A percentile compares a stretch with the other conserved stretches of the same genome.
These are phyloP conservation scores for Machimus rusticus DNA, from an alignment of 2,888 invertebrate species.

Conservation along the genomic window DNA sequence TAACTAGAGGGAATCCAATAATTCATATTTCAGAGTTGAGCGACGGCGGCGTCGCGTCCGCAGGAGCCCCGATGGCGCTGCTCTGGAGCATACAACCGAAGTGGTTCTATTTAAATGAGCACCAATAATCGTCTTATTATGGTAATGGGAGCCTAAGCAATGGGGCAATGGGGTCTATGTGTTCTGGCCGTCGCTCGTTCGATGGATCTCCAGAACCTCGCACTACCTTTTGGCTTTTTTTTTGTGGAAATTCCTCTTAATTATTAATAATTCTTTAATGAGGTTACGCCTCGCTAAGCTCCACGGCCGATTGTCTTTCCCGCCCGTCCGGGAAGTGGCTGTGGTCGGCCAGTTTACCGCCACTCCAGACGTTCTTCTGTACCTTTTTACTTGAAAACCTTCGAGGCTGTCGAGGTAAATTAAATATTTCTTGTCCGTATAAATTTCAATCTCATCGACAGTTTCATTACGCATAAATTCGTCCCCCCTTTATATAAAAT, in stretches of 20 bases:
- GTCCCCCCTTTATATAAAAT: not conserved
- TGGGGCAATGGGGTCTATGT: conserved; percentile 16
- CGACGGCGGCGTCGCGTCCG: not conserved
- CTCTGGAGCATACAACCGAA: not conserved
- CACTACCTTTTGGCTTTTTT: conserved; percentile 12
- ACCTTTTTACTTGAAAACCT: not conserved
- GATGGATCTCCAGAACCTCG: not conserved
- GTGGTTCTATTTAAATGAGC: conserved; percentile 49
- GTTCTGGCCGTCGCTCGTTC: conserved; percentile 14
- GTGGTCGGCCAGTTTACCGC: not conserved
- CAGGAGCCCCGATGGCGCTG: not conserved
- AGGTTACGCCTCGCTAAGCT: conserved; percentile 51
- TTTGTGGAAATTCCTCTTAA: conserved; percentile 44
- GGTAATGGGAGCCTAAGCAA: conserved; percentile 44
- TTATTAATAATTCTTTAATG: conserved; percentile 53
- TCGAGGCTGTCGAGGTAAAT: not conserved
- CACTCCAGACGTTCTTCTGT: not conserved
- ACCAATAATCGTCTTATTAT: conserved; percentile 51
- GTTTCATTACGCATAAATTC: not conserved
- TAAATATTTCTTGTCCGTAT: not conserved
- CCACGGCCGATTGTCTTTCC: conserved; percentile 51
- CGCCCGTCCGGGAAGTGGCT: not conserved
- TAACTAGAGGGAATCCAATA: conserved; percentile 46
- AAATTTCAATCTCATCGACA: not conserved
- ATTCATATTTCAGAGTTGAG: conserved; percentile 43